Base-by-base conservation (phyloP, 2,797 vertebrate species). In the Galago senegalensis region DNA sequence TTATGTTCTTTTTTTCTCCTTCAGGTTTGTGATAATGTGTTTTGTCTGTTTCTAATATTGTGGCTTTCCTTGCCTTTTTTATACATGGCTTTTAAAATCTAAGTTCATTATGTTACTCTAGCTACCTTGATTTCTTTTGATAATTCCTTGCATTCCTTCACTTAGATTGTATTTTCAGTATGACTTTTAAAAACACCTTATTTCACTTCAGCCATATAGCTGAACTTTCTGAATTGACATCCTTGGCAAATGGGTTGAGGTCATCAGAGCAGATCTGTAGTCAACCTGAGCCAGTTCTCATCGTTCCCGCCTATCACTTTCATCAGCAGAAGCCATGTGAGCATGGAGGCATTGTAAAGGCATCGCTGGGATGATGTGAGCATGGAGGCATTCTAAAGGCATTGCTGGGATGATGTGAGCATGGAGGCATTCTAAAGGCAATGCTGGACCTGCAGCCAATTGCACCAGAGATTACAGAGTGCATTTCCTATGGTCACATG, bases 61-160 rank as follows among this genome's bases (percentile, higher is more conserved):
- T 76, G 34, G 20, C 10, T 87, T 49, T 77, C 12, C 27, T 92
- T 95, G 49, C 7, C 2, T 20, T 34, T 77, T 86, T 58, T 21
- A 87, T 49, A 27, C 31, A 37, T 86, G 31, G 1, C 46, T 89
- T 97, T 77, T 17, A 86, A 93, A 94, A 76, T 89, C 27, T 13
- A 83, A 69, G 34, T 58, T 90, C 20, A n/a, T 49, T 89, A 31
- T 17, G 1, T 61, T 72, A 4, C 12, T 84, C 16, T 94, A 65
- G 49, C 7, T 75, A 79, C 25, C 29, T 23, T 34, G 81, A 31
- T 88, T 87, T 46, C 46, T 92, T 90, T 83, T 56, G 18, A 58
- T 37, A 81, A 58, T 72, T 63, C 4, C 2, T 16, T 0, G 6
- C 87, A 43, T 46, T 58, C n/a, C 81, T 82, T 94, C 25, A 89